Evolutionary conservation across 92 coral and sea anemone species (phyloP).

Genomic region (Ricordea florida): DNA sequence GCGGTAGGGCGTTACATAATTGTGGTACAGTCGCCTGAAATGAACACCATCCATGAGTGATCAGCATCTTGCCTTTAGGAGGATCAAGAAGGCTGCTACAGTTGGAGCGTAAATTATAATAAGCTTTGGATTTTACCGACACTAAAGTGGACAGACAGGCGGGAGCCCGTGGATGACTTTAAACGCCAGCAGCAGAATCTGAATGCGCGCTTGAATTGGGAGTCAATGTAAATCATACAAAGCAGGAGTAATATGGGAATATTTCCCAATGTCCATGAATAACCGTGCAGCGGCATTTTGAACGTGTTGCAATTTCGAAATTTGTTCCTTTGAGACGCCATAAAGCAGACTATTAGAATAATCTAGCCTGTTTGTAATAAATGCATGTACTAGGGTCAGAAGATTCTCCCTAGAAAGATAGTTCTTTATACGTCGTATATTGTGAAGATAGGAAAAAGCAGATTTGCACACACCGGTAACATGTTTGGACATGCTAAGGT

Average conservation of each 20-base stretch:
- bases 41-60: no score
- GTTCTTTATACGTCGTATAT: conserved; percentile 55
- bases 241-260: no score
- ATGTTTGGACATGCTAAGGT: conserved; percentile 40
- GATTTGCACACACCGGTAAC: conserved; percentile 40
- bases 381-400: conserved; percentile 48
- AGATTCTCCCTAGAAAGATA: conserved; percentile 38
- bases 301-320: conserved; percentile 45
- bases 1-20: no score
- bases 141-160: no score
- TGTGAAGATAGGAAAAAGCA: conserved; percentile 56
- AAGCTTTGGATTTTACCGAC: no score
- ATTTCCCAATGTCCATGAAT: conserved; percentile 39
- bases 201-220: conserved; percentile 43
- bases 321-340: conserved; percentile 50
- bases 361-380: conserved; percentile 49
- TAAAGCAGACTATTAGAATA: conserved; percentile 56
- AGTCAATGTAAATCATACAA: conserved; percentile 59
- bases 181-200: conserved; percentile 34
- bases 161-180: conserved; percentile 30
- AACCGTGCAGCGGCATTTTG: conserved; percentile 51
- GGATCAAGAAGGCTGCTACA: no score
- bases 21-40: no score
- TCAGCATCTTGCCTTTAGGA: no score
- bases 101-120: no score